Evolutionary conservation across 2,797 vertebrate genomes (phyloP), one percentile per base, ranked within the genome.

Genomic region (Aplochiton taeniatus): DNA sequence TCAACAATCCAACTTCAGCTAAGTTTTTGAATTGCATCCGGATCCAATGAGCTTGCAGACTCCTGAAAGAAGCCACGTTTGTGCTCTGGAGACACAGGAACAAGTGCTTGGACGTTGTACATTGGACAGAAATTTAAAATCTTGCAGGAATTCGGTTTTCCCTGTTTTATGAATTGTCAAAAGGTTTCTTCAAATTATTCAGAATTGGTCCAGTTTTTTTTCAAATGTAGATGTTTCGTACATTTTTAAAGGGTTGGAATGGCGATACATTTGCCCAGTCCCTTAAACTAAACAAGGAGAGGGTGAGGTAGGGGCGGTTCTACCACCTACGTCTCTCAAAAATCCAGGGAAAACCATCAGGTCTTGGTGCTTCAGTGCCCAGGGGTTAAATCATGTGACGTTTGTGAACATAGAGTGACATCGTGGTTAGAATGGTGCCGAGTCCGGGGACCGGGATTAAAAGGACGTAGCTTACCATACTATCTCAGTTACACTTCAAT

Each of bases 21-120:
- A 87, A 84, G 83, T 86, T 89, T 89, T 88, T 77, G 79, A 79
- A 86, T 85, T 89, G 86, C 84, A 90, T 82, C 72, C 74, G 80
- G 85, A 78, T 82, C 79, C 73, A 7, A 68, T 52, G 58, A 58
- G 59, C 41, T 63, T 56, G 72, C 72, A 70, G 69, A 65, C 78
- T 82, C 69, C 69, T 58, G 46, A 51, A 58, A 58, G 73, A 75
- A 84, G 80, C 71, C 78, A 77, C 74, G 77, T 17, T 69, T 64
- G 72, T 63, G 77, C 69, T 70, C 63, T 76, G 61, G 66, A 44
- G 68, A 80, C 49, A 79, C 58, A 46, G 46, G 16, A 48, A 68
- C 20, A 60, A 55, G 63, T 64, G 72, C 58, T 58, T 18, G 31
- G 63, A 71, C 82, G 75, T 54, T 2, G 48, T 77, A 81, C 65